phyloP scores from a whole-genome alignment of 2,797 vertebrate genomes.

The Pseudocheirus occidentalis region DNA sequence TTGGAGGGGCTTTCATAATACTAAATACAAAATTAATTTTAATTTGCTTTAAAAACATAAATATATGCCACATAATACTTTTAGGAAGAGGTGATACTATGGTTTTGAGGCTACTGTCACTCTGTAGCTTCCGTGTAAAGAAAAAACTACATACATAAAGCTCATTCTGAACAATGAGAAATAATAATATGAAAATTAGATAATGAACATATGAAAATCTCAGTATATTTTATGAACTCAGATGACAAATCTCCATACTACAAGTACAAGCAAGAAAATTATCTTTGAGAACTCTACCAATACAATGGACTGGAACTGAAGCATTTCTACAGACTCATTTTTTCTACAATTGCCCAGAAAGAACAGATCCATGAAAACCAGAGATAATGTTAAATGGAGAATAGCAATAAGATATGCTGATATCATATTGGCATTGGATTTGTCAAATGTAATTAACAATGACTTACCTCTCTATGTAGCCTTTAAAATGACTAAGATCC shows the following conservation, averaged over 20 bases:
- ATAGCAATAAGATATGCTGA: background rate
- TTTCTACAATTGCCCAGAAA: background rate
- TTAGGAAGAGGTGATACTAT: background rate
- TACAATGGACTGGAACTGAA: background rate
- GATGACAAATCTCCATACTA: background rate
- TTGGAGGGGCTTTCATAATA: conserved; percentile 11
- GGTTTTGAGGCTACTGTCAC: background rate
- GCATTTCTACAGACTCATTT: background rate
- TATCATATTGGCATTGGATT: background rate
- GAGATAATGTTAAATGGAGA: background rate
- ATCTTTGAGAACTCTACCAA: background rate
- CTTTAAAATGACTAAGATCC: background rate
- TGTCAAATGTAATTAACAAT: background rate
- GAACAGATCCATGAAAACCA: background rate
- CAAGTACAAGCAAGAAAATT: background rate
- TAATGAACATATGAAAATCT: background rate
- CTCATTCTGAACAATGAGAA: conserved; percentile 12
- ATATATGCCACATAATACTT: background rate
- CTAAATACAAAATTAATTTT: conserved; percentile 51
- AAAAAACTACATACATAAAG: background rate
- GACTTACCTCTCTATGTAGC: background rate
- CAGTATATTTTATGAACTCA: background rate
- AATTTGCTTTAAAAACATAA: conserved; percentile 43
- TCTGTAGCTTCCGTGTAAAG: background rate
- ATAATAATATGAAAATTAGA: background rate